Conservation (phyloP, 2,113 vertebrate species). For the Cercopithecus mona region DNA sequence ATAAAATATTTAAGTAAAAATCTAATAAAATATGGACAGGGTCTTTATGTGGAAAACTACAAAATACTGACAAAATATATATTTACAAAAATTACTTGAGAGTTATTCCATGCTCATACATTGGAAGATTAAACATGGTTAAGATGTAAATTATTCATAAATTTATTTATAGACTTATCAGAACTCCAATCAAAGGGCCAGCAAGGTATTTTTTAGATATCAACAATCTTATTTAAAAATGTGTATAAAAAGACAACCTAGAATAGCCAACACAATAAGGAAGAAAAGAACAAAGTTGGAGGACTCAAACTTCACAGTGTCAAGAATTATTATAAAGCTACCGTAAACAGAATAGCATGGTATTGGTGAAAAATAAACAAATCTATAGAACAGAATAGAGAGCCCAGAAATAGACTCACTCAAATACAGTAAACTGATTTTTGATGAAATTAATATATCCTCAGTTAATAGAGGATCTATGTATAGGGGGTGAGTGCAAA, state of each 20-base stretch:
- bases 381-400: background rate
- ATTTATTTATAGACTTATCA: background rate
- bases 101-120: background rate
- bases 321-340: background rate
- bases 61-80: background rate
- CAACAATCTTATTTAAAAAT: background rate
- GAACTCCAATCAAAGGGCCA: background rate
- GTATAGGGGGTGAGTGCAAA: background rate
- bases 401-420: background rate
- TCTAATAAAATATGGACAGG: background rate
- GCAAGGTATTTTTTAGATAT: background rate
- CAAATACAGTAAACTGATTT: background rate
- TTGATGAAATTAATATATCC: background rate
- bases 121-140: background rate
- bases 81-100: background rate
- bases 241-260: background rate
- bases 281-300: background rate
- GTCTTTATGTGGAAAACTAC: background rate
- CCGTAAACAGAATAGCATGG: background rate
- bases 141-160: background rate
- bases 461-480: background rate
- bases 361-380: background rate
- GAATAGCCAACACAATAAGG: background rate
- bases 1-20: background rate
- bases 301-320: background rate